Percentiles rank a stretch among this genome's conserved stretches.
Conservation (phyloP, 2,797 vertebrate genomes). For the Chiloscyllium punctatum region DNA sequence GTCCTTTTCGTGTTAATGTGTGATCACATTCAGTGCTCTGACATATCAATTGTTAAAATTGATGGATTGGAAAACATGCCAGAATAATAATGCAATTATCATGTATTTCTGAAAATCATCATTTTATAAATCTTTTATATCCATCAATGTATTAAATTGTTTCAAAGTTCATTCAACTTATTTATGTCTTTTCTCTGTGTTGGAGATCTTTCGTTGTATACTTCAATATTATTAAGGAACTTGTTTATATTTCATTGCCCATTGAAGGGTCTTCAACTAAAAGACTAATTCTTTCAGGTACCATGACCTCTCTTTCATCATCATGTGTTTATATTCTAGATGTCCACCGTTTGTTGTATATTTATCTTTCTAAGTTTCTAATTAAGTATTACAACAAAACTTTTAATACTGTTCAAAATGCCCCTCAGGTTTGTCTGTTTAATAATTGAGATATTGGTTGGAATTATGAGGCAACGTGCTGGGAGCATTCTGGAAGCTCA, state of each 20-base stretch:
- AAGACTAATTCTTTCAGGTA: not conserved
- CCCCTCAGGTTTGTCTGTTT: not conserved
- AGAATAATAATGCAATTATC: not conserved
- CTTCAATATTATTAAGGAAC: not conserved
- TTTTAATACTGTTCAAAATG: not conserved
- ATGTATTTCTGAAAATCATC: not conserved
- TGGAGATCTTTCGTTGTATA: not conserved
- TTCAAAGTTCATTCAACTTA: not conserved
- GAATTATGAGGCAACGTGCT: too few relatives aligned
- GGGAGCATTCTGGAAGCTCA: too few relatives aligned
- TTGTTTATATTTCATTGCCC: not conserved
- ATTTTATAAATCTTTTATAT: not conserved
- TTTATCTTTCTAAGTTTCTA: not conserved
- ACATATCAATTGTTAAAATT: not conserved
- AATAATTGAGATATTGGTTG: not conserved
- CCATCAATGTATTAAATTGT: too few relatives aligned
- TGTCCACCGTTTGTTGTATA: not conserved
- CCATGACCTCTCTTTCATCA: not conserved
- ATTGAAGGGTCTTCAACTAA: not conserved
- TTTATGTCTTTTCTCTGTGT: not conserved
- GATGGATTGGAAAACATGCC: not conserved
- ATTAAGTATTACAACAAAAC: not conserved
- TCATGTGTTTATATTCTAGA: not conserved
- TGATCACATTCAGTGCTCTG: not conserved
- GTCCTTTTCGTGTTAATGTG: conserved; percentile 42